phyloP scores from a whole-genome alignment of 2,797 vertebrate genomes.

The Labroides dimidiatus region DNA sequence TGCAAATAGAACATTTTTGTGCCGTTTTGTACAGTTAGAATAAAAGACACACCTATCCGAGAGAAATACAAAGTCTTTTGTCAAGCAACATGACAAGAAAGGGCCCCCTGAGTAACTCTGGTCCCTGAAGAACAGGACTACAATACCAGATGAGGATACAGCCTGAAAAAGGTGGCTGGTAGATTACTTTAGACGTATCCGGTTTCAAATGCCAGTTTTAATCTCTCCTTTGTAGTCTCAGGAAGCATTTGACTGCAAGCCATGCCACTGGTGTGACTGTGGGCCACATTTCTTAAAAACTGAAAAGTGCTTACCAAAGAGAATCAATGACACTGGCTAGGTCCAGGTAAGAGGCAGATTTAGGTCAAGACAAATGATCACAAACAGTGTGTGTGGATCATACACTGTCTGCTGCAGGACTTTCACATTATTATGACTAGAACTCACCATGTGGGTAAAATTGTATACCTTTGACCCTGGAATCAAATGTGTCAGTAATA shows the following conservation, averaged over 20 bases:
- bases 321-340: conserved; percentile 4
- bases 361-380: conserved; percentile 30
- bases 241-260: conserved; percentile 62
- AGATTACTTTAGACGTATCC: conserved; percentile 69
- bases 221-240: conserved; percentile 63
- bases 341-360: conserved; percentile 15
- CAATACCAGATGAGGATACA: conserved; percentile 56
- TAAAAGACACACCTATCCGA: conserved; percentile 75
- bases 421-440: too few species aligned
- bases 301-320: conserved; percentile 15
- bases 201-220: conserved; percentile 76
- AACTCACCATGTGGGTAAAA: neutral
- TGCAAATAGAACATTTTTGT: conserved; percentile 54
- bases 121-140: conserved; percentile 60
- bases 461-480: neutral
- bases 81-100: conserved; percentile 59
- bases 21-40: conserved; percentile 61
- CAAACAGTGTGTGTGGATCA: neutral
- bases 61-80: conserved; percentile 66
- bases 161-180: conserved; percentile 58
- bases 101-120: conserved; percentile 24
- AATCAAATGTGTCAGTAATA: too few species aligned
- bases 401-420: neutral
- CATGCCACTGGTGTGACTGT: conserved; percentile 40
- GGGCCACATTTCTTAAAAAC: conserved; percentile 28